Evolutionary conservation across 2,888 invertebrate species (phyloP), one percentile per base, ranked within the genome.

Genomic region (Rhimphoctona megacephalus): DNA sequence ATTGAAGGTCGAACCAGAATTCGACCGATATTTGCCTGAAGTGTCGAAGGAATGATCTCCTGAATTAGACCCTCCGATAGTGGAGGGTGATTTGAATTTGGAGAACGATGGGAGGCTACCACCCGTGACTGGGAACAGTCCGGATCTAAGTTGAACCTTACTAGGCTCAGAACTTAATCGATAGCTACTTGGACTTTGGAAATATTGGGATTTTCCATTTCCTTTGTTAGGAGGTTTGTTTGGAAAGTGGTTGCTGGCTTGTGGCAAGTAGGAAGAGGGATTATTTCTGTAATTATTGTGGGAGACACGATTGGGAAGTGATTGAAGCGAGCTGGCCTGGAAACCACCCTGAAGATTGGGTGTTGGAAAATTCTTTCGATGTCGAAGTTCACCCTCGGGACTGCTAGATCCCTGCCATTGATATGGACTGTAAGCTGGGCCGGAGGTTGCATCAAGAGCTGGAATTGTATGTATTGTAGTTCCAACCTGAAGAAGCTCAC

Each of bases 321-420:
- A 25, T 9, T 72, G 85, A 19, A 22, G 54, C 8, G 64, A 52
- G n/a, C 67, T 80, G 5, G 77, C 80, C 2, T 74, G 83, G 19
- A 83, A 86, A 1, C 83, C 81, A 69, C 78, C 69, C 64, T 83
- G 83, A 78, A 81, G 61, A 61, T n/a, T 33, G 49, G 4, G 1
- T n/a, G 49, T 1, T 17, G 36, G 19, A n/a, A 33, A 22, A 9
- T 72, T 33, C 54, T 73, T 77, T 8, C 52, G n/a, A 17, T 79
- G 54, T 2, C 49, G 0, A n/a, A 49, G 7, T n/a, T 86, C 64
- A 33, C 14, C 49, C 8, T n/a, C 72, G 11, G 22, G 67, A 39
- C 5, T 19, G 25, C 30, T 76, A 1, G 33, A 33, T 2, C 85
- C 81, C n/a, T 54, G 46, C 33, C 74, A 54, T 54, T 77, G 77